Conservation (phyloP, 1,140 invertebrate species). For the Temnothorax nylanderi region DNA sequence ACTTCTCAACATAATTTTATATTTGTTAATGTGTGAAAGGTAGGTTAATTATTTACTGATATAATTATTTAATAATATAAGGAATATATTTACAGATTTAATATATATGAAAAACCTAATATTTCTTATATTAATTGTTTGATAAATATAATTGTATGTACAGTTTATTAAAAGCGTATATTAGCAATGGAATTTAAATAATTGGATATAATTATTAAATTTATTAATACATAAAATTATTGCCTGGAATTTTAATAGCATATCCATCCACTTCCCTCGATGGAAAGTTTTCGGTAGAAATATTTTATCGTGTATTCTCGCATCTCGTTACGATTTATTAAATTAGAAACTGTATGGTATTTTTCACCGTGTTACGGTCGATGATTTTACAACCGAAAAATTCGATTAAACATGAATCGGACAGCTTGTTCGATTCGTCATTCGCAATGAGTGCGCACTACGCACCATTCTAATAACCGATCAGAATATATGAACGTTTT, state of each 20-base stretch:
- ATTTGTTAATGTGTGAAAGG: background rate
- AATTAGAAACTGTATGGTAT: background rate
- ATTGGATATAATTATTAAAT: background rate
- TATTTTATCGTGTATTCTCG: background rate
- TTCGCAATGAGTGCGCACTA: background rate
- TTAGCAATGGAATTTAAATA: background rate
- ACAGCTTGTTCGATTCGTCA: slow-evolving; percentile 3
- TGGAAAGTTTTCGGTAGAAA: background rate
- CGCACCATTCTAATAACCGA: slow-evolving; percentile 22
- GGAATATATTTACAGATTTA: background rate
- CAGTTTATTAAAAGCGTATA: background rate
- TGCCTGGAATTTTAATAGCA: background rate
- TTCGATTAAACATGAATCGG: slow-evolving; percentile 5
- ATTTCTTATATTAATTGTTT: background rate
- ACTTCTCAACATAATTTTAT: background rate
- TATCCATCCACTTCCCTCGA: background rate
- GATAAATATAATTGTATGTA: background rate
- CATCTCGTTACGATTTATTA: slow-evolving; percentile 4
- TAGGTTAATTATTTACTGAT: too few species aligned
- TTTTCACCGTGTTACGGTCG: background rate
- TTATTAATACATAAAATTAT: background rate
- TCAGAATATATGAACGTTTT: background rate
- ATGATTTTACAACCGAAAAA: slow-evolving; percentile 8
- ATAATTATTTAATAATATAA: too few species aligned
- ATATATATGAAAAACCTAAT: background rate